Percentiles rank a stretch among this genome's conserved stretches.
Conservation (phyloP, 23 tunicate species). For the Trididemnum miniatum region DNA sequence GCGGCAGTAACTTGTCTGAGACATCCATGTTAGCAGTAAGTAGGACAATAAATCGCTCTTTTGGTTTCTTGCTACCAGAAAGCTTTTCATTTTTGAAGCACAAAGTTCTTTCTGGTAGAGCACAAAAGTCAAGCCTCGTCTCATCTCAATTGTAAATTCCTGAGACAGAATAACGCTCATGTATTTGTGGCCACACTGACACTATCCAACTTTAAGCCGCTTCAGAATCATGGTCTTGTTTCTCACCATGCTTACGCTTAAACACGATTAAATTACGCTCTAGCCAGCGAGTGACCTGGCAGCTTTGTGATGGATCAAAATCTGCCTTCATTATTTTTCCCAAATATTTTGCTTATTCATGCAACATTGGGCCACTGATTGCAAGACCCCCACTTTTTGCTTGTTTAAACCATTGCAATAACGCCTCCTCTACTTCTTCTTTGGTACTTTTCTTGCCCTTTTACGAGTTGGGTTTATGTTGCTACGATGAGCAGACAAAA, state of each 20-base stretch:
- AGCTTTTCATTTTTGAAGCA: too few relatives aligned
- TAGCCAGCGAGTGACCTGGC: slow-evolving; percentile 30
- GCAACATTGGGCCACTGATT: slow-evolving; percentile 38
- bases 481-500: slow-evolving; percentile 19
- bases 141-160: too few relatives aligned
- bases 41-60: too few relatives aligned
- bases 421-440: slow-evolving; percentile 19
- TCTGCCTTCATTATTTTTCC: slow-evolving; percentile 22
- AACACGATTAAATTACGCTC: slow-evolving; percentile 24
- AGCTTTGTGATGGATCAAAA: slow-evolving; percentile 32
- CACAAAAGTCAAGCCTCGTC: too few relatives aligned
- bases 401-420: slow-evolving; percentile 27
- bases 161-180: too few relatives aligned
- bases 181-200: too few relatives aligned
- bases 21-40: too few relatives aligned
- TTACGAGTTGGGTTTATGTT: slow-evolving; percentile 26
- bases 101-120: too few relatives aligned
- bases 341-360: slow-evolving; percentile 31
- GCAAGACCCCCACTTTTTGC: slow-evolving; percentile 25
- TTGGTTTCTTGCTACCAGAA: too few relatives aligned
- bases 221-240: slow-evolving; percentile 25
- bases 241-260: slow-evolving; percentile 27
- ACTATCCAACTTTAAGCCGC: slow-evolving; percentile 14
- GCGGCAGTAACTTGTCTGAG: too few relatives aligned
- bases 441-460: slow-evolving; percentile 26